These are phyloP conservation scores for Solenopsis invicta DNA, from an alignment of 1,140 invertebrate genomes.

Conservation along the genomic window DNA sequence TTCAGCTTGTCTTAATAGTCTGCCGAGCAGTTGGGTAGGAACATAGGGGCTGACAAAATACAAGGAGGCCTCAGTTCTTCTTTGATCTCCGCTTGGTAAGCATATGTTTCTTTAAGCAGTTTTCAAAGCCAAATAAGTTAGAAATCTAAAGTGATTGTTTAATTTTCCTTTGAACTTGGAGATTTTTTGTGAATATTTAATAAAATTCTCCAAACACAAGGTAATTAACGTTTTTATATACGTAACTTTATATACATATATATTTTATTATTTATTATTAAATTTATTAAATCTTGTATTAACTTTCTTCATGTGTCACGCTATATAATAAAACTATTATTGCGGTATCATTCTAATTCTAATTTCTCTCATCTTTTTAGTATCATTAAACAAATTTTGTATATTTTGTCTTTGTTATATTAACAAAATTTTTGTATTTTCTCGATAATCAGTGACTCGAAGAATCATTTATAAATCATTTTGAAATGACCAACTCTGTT, in stretches of 20 bases:
- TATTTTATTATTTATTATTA: background rate
- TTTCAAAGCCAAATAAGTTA: background rate
- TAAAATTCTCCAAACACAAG: background rate
- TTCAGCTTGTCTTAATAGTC: slow-evolving; percentile 30
- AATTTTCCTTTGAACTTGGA: background rate
- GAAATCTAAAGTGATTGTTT: background rate
- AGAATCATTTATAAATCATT: background rate
- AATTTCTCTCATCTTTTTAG: background rate
- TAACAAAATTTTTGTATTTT: background rate
- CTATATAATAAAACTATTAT: background rate
- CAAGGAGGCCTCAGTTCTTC: slow-evolving; percentile 12
- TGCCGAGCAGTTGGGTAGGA: slow-evolving; percentile 16
- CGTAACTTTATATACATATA: background rate
- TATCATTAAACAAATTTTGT: background rate
- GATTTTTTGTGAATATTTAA: background rate
- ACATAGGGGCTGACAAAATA: background rate
- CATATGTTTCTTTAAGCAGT: slow-evolving; percentile 8
- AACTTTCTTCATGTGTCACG: background rate
- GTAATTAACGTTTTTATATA: background rate
- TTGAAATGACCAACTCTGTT: background rate
- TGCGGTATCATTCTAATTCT: background rate
- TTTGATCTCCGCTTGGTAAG: slow-evolving; percentile 34
- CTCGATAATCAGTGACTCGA: background rate
- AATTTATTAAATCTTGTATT: slow-evolving; percentile 10
- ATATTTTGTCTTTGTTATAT: background rate